These are phyloP conservation scores for Pseudorhiza aurosa DNA, from an alignment of 30 jellyfish, hydroid and myxozoan genomes.

Conservation along the genomic window DNA sequence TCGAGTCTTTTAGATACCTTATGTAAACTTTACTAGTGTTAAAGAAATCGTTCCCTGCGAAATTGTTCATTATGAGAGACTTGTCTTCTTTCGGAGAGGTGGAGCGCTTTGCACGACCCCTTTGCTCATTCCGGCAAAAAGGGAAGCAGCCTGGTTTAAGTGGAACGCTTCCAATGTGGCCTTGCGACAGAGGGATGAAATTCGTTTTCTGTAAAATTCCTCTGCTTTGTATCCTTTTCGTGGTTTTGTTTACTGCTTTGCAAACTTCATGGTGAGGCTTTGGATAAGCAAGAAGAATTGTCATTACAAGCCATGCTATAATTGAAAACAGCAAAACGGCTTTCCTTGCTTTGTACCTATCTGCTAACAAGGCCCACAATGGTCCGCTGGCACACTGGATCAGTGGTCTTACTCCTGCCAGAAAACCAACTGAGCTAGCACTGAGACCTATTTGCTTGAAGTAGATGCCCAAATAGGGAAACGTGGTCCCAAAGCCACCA, in stretches of 20 bases:
- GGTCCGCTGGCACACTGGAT: constrained; percentile 99
- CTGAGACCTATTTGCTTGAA: constrained; percentile 96
- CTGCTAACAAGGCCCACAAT: constrained; percentile 97
- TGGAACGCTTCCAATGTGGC: constrained; percentile 35
- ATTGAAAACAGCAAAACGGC: constrained; percentile 86
- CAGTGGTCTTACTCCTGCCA: constrained; percentile 99
- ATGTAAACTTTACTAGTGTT: constrained; percentile 25
- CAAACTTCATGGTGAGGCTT: constrained; percentile 91
- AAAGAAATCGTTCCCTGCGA: constrained; percentile 23
- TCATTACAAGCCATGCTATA: constrained; percentile 97
- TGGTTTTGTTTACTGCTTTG: constrained; percentile 60
- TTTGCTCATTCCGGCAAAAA: background rate
- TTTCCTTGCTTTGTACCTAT: constrained; percentile 82
- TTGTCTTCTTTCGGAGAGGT: constrained; percentile 14
- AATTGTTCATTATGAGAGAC: constrained; percentile 11
- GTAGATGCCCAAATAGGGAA: constrained; percentile 95
- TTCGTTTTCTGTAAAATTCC: constrained; percentile 26
- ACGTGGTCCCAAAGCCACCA: constrained; percentile 97
- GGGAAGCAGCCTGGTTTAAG: constrained; percentile 52
- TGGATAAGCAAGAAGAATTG: constrained; percentile 92
- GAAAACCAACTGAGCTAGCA: constrained; percentile 91
- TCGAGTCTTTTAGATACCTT: background rate
- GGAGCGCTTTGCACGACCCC: background rate
- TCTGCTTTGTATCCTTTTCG: background rate
- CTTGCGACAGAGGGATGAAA: constrained; percentile 22